Conservation (phyloP, 2,797 vertebrate genomes). For the Glyptemys insculpta region DNA sequence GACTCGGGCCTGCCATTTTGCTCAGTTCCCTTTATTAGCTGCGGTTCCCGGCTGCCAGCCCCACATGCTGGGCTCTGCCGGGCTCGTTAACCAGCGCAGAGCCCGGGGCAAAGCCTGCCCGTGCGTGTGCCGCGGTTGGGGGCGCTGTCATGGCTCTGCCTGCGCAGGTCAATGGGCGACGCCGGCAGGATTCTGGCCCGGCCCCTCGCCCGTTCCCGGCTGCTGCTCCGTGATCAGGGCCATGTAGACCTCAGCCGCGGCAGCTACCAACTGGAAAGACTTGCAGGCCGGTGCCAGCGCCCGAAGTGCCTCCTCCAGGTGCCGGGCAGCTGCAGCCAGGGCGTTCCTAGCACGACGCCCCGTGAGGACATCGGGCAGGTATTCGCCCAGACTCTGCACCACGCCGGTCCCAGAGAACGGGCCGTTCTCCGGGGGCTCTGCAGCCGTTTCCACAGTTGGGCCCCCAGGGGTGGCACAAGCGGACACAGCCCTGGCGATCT, state of each 20-base stretch:
- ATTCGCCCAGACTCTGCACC: no score
- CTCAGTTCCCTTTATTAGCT: no score
- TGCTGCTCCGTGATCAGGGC: neutral
- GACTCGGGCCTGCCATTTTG: no score
- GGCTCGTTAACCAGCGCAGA: neutral
- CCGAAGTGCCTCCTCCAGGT: neutral
- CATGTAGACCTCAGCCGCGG: neutral
- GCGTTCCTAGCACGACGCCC: no score
- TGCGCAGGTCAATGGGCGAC: fast-evolving
- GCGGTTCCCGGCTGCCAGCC: no score
- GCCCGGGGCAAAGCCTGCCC: no score
- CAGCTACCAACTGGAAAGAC: neutral
- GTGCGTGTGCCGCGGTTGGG: fast-evolving
- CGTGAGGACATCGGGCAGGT: no score
- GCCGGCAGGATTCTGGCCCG: neutral
- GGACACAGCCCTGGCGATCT: neutral
- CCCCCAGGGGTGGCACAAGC: fast-evolving
- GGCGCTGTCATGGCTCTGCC: neutral
- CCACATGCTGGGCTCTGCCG: no score
- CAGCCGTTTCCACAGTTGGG: neutral
- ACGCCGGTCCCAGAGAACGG: neutral
- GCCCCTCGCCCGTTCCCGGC: neutral
- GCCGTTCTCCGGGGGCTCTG: neutral
- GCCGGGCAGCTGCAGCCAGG: neutral
- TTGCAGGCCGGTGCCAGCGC: neutral